These are phyloP conservation scores for Tupaia chinensis DNA, from an alignment of 2,113 vertebrate species.

Conservation along the genomic window DNA sequence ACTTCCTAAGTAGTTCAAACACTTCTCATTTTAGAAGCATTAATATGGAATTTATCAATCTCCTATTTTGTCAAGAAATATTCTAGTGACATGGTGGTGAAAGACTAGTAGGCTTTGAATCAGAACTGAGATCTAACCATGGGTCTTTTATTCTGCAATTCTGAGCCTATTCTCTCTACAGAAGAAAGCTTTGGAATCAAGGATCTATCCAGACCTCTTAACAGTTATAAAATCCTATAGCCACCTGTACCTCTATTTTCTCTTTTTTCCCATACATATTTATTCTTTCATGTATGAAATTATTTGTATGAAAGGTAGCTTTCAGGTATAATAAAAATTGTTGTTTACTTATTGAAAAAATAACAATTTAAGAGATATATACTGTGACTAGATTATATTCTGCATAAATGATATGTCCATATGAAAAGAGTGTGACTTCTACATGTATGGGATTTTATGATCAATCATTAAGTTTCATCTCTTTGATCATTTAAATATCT, in stretches of 20 bases:
- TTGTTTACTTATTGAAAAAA: constrained; percentile 12
- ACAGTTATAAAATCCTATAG: not conserved
- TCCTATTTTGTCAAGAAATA: not conserved
- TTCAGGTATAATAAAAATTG: constrained; percentile 22
- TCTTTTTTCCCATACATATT: not conserved
- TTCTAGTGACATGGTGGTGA: not conserved
- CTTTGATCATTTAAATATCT: not conserved
- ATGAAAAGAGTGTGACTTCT: not conserved
- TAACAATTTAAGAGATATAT: not conserved
- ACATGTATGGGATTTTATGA: not conserved
- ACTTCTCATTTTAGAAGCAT: constrained; percentile 44
- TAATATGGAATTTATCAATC: constrained; percentile 22
- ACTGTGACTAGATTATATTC: not conserved
- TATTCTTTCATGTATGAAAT: constrained; percentile 36
- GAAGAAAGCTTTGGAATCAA: not conserved
- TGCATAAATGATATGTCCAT: not conserved
- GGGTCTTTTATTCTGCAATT: not conserved
- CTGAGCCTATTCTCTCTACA: not conserved
- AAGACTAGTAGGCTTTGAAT: not conserved
- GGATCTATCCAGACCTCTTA: not conserved
- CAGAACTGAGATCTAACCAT: not conserved
- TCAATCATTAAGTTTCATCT: not conserved
- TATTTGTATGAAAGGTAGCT: not conserved
- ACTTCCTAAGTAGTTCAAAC: not conserved
- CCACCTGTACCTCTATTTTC: not conserved